A percentile compares a stretch with the other conserved stretches of the same genome.
Conservation (phyloP, 2,113 vertebrate species). For the Ptilonorhynchus violaceus region DNA sequence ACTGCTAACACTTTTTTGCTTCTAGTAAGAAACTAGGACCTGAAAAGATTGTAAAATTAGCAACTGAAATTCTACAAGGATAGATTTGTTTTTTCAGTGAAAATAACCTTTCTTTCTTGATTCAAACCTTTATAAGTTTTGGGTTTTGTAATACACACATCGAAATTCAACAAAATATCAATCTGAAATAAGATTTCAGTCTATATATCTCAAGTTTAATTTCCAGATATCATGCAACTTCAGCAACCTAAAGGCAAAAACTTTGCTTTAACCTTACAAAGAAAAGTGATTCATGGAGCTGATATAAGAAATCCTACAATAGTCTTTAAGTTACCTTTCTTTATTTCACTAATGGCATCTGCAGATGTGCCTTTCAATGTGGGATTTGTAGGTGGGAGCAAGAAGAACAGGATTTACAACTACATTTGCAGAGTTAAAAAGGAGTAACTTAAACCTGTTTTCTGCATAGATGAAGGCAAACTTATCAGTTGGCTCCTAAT, state of each 20-base stretch:
- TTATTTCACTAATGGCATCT: neutral
- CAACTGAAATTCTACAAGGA: neutral
- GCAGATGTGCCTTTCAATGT: neutral
- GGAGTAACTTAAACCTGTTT: neutral
- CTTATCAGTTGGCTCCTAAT: rapidly evolving
- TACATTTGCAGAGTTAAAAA: neutral
- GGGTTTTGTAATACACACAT: neutral
- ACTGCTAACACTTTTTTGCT: neutral
- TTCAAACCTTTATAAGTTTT: neutral
- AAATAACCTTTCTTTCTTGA: neutral
- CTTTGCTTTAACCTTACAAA: neutral
- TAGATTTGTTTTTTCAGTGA: neutral
- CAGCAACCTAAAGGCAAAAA: neutral
- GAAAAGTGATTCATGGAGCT: neutral
- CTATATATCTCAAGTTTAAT: neutral
- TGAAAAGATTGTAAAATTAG: neutral
- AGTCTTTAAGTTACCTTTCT: neutral
- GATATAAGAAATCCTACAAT: neutral
- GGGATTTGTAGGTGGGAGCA: neutral
- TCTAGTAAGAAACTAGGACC: neutral
- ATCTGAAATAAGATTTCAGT: neutral
- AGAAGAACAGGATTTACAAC: neutral
- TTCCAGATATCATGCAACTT: neutral
- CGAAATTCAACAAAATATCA: neutral
- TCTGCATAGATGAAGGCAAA: neutral